Conservation (phyloP, 2,888 invertebrate genomes). For the Agrenia bidenticulata region DNA sequence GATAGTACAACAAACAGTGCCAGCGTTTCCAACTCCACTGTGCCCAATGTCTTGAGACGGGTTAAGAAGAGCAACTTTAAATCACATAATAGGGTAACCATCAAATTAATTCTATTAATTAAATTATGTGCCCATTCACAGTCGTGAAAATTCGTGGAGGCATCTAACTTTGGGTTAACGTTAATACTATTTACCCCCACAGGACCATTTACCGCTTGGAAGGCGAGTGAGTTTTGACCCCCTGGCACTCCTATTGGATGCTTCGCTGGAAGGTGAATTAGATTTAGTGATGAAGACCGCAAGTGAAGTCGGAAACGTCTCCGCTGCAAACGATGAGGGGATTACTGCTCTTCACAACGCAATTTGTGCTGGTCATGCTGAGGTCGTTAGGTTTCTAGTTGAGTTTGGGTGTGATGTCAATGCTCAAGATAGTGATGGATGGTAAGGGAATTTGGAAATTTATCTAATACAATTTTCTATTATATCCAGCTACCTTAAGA, state of each 20-base stretch:
- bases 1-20: constrained; percentile 55
- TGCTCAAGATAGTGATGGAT: constrained; percentile 97
- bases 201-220: constrained; percentile 48
- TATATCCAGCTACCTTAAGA: no score
- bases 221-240: constrained; percentile 96
- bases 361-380: constrained; percentile 97
- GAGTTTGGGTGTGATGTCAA: constrained; percentile 99
- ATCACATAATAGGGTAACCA: constrained; percentile 55
- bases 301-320: constrained; percentile 69
- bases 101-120: neutral
- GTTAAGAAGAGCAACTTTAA: constrained; percentile 79
- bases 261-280: constrained; percentile 95
- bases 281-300: constrained; percentile 95
- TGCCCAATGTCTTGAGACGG: constrained; percentile 62
- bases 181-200: no score
- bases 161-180: no score
- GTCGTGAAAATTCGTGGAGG: no score
- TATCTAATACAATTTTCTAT: no score
- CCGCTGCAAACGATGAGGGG: constrained; percentile 97
- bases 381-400: constrained; percentile 96
- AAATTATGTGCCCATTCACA: neutral
- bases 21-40: constrained; percentile 40
- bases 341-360: constrained; percentile 99
- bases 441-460: constrained; percentile 61
- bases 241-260: constrained; percentile 89